Evolutionary conservation across 2,113 vertebrate species (phyloP).

Genomic region (Rana temporaria): DNA sequence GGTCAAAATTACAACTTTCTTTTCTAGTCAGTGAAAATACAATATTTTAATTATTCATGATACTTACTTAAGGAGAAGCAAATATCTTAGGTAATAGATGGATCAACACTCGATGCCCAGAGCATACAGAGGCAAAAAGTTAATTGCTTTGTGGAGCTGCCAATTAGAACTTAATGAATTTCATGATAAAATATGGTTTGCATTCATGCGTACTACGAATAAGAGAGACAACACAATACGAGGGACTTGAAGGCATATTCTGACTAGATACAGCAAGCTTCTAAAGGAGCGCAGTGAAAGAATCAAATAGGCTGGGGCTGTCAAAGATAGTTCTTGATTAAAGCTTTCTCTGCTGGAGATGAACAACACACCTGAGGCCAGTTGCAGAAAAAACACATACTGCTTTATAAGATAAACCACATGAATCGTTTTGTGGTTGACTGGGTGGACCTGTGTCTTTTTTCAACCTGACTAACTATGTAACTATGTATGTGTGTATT

Average conservation of each 20-base stretch:
- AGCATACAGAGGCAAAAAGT: constrained; percentile 23
- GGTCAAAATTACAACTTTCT: background rate
- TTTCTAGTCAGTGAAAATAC: background rate
- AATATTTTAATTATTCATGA: constrained; percentile 22
- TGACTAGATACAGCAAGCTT: background rate
- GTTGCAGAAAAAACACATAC: background rate
- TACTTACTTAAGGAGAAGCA: constrained; percentile 11
- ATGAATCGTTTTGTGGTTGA: too few relatives aligned
- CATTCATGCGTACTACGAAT: constrained; percentile 25
- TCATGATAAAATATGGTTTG: constrained; percentile 35
- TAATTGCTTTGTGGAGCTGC: constrained; percentile 30
- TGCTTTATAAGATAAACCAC: background rate
- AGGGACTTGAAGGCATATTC: constrained; percentile 23
- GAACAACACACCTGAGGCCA: background rate
- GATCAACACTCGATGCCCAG: constrained; percentile 18
- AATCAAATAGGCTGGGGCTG: background rate
- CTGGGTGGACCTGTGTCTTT: too few relatives aligned
- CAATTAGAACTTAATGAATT: constrained; percentile 37
- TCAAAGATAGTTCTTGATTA: background rate
- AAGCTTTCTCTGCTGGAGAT: background rate
- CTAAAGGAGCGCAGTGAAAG: background rate
- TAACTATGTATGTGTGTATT: too few relatives aligned
- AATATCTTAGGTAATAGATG: constrained; percentile 31
- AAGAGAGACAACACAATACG: background rate
- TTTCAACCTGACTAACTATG: too few relatives aligned